These are phyloP conservation scores for Phyllopteryx taeniolatus DNA, from an alignment of 2,113 vertebrate species.

Conservation along the genomic window DNA sequence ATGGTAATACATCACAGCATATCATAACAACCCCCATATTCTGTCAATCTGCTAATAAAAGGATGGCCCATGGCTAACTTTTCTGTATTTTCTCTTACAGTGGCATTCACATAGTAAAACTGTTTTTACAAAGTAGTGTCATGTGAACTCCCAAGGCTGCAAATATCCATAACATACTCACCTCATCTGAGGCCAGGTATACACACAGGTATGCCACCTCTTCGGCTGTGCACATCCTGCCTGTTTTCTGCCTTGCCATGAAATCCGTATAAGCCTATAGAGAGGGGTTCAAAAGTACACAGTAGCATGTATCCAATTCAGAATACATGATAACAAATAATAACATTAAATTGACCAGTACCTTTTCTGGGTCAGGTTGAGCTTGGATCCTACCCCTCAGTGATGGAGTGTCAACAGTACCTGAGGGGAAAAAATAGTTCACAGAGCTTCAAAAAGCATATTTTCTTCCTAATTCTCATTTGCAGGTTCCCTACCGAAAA, in stretches of 20 bases:
- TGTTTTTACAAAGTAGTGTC: not conserved
- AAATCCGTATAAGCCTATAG: slow-evolving; percentile 84
- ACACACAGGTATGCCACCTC: slow-evolving; percentile 90
- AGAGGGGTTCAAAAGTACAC: not conserved
- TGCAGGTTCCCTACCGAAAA: not conserved
- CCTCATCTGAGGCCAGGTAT: slow-evolving; percentile 94
- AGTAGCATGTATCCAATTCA: not conserved
- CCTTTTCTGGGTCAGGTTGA: slow-evolving; percentile 84
- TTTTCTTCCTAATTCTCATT: not conserved
- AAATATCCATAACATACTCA: slow-evolving; percentile 55
- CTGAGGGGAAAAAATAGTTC: slow-evolving; percentile 55
- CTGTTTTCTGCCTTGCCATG: slow-evolving; percentile 87
- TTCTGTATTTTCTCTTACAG: too few species aligned
- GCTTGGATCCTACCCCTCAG: slow-evolving; percentile 85
- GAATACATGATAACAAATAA: not conserved
- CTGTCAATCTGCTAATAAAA: too few species aligned
- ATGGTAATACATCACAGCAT: too few species aligned
- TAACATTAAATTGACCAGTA: slow-evolving; percentile 37
- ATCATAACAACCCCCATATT: too few species aligned
- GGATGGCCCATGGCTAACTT: too few species aligned
- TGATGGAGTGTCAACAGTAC: slow-evolving; percentile 91
- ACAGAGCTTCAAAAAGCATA: not conserved
- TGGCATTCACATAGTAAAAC: too few species aligned
- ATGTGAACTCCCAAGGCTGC: not conserved
- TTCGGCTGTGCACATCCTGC: slow-evolving; percentile 87